Base-by-base conservation (phyloP, 2,113 vertebrate genomes). In the Brachirus orientalis region DNA sequence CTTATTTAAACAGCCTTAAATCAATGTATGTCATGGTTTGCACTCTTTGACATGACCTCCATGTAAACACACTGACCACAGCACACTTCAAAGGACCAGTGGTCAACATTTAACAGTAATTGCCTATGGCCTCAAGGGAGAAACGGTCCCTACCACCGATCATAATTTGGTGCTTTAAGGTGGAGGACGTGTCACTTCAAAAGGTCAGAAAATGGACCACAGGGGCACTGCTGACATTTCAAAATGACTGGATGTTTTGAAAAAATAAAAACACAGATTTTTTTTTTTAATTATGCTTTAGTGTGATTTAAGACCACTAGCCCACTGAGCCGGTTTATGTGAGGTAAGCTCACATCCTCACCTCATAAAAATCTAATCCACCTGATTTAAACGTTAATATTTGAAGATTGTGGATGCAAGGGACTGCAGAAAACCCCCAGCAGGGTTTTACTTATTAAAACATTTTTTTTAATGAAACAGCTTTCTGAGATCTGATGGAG, bases 361-460 rank as follows among this genome's bases (percentile, higher is more conserved):
- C 54, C 74, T 77, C 63, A 79, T 80, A 57, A 47, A 75, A 85
- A 72, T 56, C 9, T 47, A 79, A 85, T 81, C 77, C 75, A 44
- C 60, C n/a, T 64, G 61, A 72, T 79, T 85, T 82, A 72, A 81
- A 79, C 69, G 81, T 81, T 72, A 70, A 80, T 82, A 82, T 80
- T 44, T 69, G 50, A 79, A 69, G 73, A 71, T 59, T 83, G 47
- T 68, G 54, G 33, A 82, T 67, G 55, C 53, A 12, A 28, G 28
- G 28, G 28, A 28, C 18, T 52, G 63, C 47, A 63, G 65, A 47
- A 74, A 72, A 11, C 16, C 10, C 44, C 65, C 52, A 75, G 74
- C 41, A 41, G 66, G 72, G 37, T 83, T 81, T 79, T 68, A 82
- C 79, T 86, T 74, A 79, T 74, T 43, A 83, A 82, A 80, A 60